Percentiles rank a stretch among this genome's conserved stretches.
Conservation (phyloP, 2,888 invertebrate species). For the Altica lythri region DNA sequence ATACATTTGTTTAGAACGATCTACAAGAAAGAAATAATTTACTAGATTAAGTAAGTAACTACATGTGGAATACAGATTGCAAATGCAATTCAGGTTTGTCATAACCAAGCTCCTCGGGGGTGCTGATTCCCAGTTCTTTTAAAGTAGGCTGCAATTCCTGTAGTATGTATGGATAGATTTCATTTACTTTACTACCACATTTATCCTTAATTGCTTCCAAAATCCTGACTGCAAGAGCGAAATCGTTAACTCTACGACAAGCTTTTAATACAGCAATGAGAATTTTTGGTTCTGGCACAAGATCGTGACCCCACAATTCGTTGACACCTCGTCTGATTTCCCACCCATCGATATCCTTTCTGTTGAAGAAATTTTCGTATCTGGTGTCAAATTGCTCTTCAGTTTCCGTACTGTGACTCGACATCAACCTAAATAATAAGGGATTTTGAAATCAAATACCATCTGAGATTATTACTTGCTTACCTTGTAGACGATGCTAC, state of each 20-base stretch:
- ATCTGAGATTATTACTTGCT: conserved; percentile 5
- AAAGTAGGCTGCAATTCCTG: conserved; percentile 92
- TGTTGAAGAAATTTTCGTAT: conserved; percentile 83
- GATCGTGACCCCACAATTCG: conserved; percentile 85
- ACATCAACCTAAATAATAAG: conserved; percentile 45
- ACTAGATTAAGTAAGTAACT: too few relatives aligned
- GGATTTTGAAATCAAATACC: not conserved
- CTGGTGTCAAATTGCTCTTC: conserved; percentile 84
- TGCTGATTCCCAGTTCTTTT: conserved; percentile 89
- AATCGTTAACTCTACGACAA: conserved; percentile 93
- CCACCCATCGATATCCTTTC: conserved; percentile 91
- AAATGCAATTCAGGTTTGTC: conserved; percentile 95
- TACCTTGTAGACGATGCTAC: conserved; percentile 38
- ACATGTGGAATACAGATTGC: conserved; percentile 71
- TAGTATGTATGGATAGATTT: conserved; percentile 85
- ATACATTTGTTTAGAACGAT: too few relatives aligned
- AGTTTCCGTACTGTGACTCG: conserved; percentile 65
- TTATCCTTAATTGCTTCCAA: conserved; percentile 91
- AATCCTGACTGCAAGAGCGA: conserved; percentile 88
- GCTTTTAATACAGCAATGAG: conserved; percentile 86
- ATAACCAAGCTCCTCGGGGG: conserved; percentile 94
- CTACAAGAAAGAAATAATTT: too few relatives aligned
- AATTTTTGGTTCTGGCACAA: conserved; percentile 90
- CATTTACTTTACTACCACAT: conserved; percentile 73
- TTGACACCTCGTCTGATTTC: conserved; percentile 91